Evolutionary conservation across 2,888 invertebrate species (phyloP).

Genomic region (Harpalus rubripes): DNA sequence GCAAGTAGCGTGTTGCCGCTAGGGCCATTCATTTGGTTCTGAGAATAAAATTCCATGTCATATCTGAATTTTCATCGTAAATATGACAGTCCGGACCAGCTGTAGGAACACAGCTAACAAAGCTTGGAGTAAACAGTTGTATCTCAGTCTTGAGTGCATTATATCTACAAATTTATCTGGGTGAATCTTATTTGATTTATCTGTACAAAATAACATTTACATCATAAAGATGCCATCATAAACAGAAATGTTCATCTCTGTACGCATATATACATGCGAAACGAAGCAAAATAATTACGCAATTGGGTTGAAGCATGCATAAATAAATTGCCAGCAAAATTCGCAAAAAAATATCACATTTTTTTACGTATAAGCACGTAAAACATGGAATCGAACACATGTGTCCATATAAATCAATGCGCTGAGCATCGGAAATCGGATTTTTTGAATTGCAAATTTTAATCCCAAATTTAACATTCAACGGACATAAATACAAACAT

Average conservation of each 20-base stretch:
- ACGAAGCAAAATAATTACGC: constrained; percentile 61
- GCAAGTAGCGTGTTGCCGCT: no score
- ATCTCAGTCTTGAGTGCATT: background rate
- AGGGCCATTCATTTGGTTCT: no score
- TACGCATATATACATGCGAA: constrained; percentile 60
- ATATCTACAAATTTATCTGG: constrained; percentile 42
- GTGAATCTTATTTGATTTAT: constrained; percentile 48
- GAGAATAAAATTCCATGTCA: no score
- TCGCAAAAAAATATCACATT: constrained; percentile 48
- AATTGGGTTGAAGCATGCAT: constrained; percentile 48
- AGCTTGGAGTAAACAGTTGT: background rate
- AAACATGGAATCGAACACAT: constrained; percentile 58
- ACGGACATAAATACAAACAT: constrained; percentile 62
- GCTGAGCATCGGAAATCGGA: constrained; percentile 59
- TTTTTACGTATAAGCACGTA: constrained; percentile 43
- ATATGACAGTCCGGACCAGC: no score
- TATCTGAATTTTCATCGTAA: no score
- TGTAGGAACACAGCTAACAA: no score
- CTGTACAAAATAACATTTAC: constrained; percentile 52
- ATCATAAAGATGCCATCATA: constrained; percentile 61
- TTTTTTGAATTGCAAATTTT: constrained; percentile 65
- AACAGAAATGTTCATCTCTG: constrained; percentile 60
- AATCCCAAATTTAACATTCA: constrained; percentile 63
- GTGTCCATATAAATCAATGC: constrained; percentile 60
- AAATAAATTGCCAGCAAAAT: constrained; percentile 56